Base-by-base conservation (phyloP, 1,140 invertebrate genomes). In the Drosophila subpulchrella region DNA sequence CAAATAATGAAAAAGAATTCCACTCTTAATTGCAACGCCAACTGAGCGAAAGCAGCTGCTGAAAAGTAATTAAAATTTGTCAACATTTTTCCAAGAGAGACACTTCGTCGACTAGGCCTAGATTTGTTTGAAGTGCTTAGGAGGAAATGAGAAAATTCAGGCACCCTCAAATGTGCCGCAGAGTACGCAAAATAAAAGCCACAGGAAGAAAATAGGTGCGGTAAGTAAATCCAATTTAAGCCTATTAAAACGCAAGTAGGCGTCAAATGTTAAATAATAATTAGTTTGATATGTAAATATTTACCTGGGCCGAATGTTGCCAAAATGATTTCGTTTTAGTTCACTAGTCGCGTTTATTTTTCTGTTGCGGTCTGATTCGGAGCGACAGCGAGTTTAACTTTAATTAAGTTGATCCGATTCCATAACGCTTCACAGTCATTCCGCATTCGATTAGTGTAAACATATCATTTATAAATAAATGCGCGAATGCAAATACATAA, bases 41-140 rank as follows among this genome's bases (percentile, higher is more conserved):
- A 86, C 76, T 81, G 72, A 58, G 47, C 51, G 66, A 61, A 50
- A 46, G 38, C 73, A 68, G 75, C 75, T 81, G 68, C 71, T 88
- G 63, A 78, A 88, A 88, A 83, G 79, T 89, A 88, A 88, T 89
- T 88, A 89, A 88, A 88, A 88, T 83, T 79, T 83, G 83, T 88
- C 83, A 88, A 83, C 83, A 88, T 83, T 65, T 86, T 79, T 36
- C 27, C 44, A 36, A 70, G 41, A 50, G 42, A 41, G 44, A 71
- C 66, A 48, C 10, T 48, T 42, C 34, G 50, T 39, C 42, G 55
- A 17, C 54, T 63, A 56, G 56, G 63, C 63, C 47, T 59, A 62
- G 12, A 75, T 51, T 50, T 36, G 51, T 46, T 51, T 46, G 41
- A 61, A 53, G 54, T 20, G 58, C 20, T 20, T 3, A 13, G 13